Base-by-base conservation (phyloP, 2,113 vertebrate species). In the Blennius ocellaris region DNA sequence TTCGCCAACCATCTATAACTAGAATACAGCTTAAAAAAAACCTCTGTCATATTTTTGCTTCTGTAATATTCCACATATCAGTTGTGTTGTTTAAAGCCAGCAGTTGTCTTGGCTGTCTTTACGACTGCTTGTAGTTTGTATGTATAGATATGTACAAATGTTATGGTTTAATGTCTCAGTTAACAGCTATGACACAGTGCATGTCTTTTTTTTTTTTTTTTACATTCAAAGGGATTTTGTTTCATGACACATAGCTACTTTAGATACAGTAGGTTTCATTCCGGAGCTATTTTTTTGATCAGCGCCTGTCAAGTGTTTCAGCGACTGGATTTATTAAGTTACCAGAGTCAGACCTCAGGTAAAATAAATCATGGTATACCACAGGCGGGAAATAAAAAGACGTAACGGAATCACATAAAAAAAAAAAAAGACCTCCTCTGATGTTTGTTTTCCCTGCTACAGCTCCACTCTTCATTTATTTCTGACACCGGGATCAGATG, bases 391-490 rank as follows among this genome's bases (percentile, higher is more conserved):
- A 30, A 30, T 30, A 17, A n/a, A 77, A 52, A 6, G 50, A n/a
- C n/a, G 39, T n/a, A 49, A 41, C 30, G 38, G 21, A 58, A 55
- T 61, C 15, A 11, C 7, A 14, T 48, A 61, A 16, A 58, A 44
- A 44, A 12, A 14, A n/a, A 61, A 16, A 58, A 44, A 44, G n/a
- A 48, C 40, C 7, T 57, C 17, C 54, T 43, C 70, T 78, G 21
- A 69, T 79, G 69, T 82, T 73, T 72, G 11, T 52, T 69, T 57
- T 38, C 40, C 36, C 21, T 10, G 50, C 50, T 51, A 10, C 53
- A 49, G 55, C 67, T 65, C 53, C 68, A 48, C 64, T 68, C 58
- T 62, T 74, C 51, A 70, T 73, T 70, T 51, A 15, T 72, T 37
- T 61, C 71, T 66, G 63, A 76, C 63, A 70, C 21, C 12, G 14